Conservation (phyloP, 2,888 invertebrate species). For the Campoplex capitator region DNA sequence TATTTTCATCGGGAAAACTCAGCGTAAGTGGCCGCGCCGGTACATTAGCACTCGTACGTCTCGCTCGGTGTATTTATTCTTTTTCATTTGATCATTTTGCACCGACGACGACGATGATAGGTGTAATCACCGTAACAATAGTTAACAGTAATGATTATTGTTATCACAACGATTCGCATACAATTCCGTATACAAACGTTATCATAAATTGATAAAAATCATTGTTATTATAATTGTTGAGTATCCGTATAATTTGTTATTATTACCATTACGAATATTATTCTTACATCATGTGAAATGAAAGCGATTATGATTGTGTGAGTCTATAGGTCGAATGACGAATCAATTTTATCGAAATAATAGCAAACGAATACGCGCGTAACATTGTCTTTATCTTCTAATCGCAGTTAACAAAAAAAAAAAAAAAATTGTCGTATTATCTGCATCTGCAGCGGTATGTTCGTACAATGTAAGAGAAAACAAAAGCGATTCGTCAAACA, state of each 20-base stretch:
- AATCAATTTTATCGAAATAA: slow-evolving; percentile 12
- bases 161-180: neutral
- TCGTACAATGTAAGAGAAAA: neutral
- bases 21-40: slow-evolving; percentile 41
- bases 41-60: slow-evolving; percentile 49
- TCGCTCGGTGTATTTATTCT: neutral
- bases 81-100: neutral
- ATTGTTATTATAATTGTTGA: neutral
- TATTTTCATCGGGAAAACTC: slow-evolving; percentile 10
- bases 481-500: too few species aligned
- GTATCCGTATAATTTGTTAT: neutral
- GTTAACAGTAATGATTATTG: neutral
- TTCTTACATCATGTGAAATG: neutral
- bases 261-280: neutral
- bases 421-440: neutral
- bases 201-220: neutral
- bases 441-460: neutral
- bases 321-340: slow-evolving; percentile 40
- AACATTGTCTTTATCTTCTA: neutral
- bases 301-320: neutral
- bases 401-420: neutral
- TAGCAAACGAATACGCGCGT: neutral
- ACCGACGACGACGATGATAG: too few species aligned
- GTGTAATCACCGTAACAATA: neutral
- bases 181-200: neutral